Evolutionary conservation across 2,888 invertebrate species (phyloP), one percentile per base, ranked within the genome.

Genomic region (Epicampocera succincta): DNA sequence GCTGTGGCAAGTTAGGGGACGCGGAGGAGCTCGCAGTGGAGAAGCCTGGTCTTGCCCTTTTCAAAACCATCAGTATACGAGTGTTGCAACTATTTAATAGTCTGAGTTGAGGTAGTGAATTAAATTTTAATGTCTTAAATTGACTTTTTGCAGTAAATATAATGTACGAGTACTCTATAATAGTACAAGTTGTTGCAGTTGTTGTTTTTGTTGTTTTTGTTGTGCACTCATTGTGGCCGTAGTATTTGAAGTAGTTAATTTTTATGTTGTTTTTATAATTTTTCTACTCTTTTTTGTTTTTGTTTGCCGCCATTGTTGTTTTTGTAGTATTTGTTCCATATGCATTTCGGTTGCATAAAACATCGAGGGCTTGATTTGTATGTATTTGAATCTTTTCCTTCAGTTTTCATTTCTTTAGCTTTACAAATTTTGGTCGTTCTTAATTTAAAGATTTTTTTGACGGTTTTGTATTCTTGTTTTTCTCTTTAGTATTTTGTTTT

Each of bases 91-190:
- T 69, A n/a, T 61, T 69, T 76, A 63, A 69, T 61, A 25, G 76
- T 63, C 46, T 52, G 72, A 66, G 58, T 72, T 19, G 58, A 33
- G 65, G 65, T 48, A 72, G 79, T 63, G 73, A 80, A 76, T 83
- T 83, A 66, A 80, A 80, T 68, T 76, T 83, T 83, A 76, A 80
- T 80, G 72, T 78, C 78, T 78, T 75, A 83, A 85, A 84, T 85
- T 85, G 84, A 85, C 83, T 84, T 83, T 79, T 73, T 69, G 71
- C 75, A 77, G 80, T 77, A 80, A 83, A 83, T 75, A 77, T 80
- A 82, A 72, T n/a, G n/a, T n/a, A n/a, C n/a, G n/a, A 83, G 76
- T 82, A 80, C 69, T 76, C 78, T 83, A 79, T 78, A 63, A 69
- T 71, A 61, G 56, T 40, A 3, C 52, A 11, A 54, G 58, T 54